Percentiles rank a stretch among this genome's conserved stretches.
Conservation (phyloP, 1,140 invertebrate species). For the Mercenaria mercenaria region DNA sequence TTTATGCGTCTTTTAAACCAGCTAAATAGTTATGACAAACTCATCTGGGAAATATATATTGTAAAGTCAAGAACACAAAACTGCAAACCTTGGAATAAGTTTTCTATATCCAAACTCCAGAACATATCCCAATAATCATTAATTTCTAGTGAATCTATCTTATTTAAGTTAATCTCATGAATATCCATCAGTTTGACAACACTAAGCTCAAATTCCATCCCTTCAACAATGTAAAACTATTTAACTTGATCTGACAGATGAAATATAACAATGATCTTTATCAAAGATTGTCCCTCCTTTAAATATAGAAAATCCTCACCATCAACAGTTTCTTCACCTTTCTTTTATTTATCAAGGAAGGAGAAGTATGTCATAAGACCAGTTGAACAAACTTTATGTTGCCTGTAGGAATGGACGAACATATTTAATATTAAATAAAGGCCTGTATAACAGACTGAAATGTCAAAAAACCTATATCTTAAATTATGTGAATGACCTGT, state of each 20-base stretch:
- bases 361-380: too few species aligned
- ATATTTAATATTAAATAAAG: background rate
- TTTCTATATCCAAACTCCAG: slow-evolving; percentile 46
- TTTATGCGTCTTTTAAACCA: too few species aligned
- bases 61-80: too few species aligned
- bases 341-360: background rate
- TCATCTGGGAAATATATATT: too few species aligned
- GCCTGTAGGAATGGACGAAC: background rate
- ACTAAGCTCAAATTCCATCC: slow-evolving; percentile 48
- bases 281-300: background rate
- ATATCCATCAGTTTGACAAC: slow-evolving; percentile 31
- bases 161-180: slow-evolving; percentile 27
- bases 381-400: background rate
- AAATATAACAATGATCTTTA: background rate
- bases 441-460: background rate
- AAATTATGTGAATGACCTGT: background rate
- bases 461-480: background rate
- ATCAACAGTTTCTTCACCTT: background rate
- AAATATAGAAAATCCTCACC: background rate
- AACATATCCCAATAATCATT: slow-evolving; percentile 43
- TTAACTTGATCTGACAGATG: background rate
- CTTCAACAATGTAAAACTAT: background rate
- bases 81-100: slow-evolving; percentile 7
- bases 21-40: too few species aligned
- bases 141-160: background rate